Conservation (phyloP, 2,797 vertebrate species). For the Chelidonichthys spinosus region DNA sequence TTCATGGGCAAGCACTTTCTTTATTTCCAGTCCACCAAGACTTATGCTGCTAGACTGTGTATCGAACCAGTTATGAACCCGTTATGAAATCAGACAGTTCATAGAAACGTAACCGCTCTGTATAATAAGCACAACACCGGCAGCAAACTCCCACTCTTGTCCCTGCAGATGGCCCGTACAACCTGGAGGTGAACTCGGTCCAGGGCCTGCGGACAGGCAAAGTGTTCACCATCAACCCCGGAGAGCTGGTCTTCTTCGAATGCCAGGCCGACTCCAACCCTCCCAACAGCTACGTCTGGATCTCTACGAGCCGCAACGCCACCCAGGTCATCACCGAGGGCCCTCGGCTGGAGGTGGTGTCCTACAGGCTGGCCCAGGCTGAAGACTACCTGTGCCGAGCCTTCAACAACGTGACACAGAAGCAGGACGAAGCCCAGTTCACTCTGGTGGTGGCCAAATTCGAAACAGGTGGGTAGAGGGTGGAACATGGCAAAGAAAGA, state of each 20-base stretch:
- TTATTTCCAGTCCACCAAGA: neutral
- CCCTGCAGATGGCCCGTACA: constrained; percentile 93
- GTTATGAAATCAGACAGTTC: neutral
- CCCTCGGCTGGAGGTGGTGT: constrained; percentile 87
- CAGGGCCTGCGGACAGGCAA: constrained; percentile 89
- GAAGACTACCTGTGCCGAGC: constrained; percentile 91
- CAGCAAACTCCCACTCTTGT: constrained; percentile 5
- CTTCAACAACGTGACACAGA: constrained; percentile 94
- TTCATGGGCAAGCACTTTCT: constrained; percentile 3
- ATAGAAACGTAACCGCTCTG: neutral
- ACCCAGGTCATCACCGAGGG: constrained; percentile 89
- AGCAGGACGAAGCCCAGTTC: constrained; percentile 90
- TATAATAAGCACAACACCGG: constrained; percentile 1
- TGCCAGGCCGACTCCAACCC: constrained; percentile 97
- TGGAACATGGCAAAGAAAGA: constrained; percentile 42
- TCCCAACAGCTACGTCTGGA: constrained; percentile 94
- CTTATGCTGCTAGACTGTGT: neutral
- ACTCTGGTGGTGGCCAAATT: constrained; percentile 90
- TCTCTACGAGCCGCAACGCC: constrained; percentile 86
- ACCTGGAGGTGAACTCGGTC: constrained; percentile 91
- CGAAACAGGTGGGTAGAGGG: constrained; percentile 84
- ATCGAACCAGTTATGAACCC: neutral
- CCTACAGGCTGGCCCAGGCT: constrained; percentile 85
- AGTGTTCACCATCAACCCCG: constrained; percentile 92
- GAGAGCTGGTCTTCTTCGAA: constrained; percentile 90